phyloP scores from a whole-genome alignment of 2,113 vertebrate species.

The Pyxicephalus adspersus region DNA sequence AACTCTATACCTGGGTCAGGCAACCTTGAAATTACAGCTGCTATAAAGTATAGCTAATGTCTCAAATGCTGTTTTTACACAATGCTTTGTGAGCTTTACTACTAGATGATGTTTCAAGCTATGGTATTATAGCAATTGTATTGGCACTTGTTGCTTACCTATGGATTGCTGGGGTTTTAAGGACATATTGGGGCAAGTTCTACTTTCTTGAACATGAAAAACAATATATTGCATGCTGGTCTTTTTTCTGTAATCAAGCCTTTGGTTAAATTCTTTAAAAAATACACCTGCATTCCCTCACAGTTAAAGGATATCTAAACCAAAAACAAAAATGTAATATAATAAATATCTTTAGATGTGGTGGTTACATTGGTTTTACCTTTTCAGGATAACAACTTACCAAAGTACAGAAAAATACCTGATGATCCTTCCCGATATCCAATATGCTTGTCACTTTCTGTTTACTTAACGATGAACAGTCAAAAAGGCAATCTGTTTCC shows the following conservation, averaged over 20 bases:
- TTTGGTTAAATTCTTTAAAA: background rate
- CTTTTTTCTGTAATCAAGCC: background rate
- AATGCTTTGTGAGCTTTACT: background rate
- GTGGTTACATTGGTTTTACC: too few species aligned
- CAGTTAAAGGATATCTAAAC: too few species aligned
- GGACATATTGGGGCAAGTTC: background rate
- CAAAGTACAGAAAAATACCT: too few species aligned
- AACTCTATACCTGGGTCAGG: background rate
- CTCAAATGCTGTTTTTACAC: background rate
- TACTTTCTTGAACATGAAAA: background rate
- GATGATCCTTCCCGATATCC: too few species aligned
- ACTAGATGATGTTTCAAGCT: background rate
- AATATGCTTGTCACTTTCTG: too few species aligned
- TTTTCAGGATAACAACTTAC: too few species aligned
- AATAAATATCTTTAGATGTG: too few species aligned
- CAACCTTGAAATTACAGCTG: background rate
- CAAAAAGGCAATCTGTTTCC: too few species aligned
- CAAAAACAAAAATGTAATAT: too few species aligned
- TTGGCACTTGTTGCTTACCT: background rate
- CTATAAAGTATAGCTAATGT: too few species aligned
- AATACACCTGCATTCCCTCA: background rate
- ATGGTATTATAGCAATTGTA: background rate
- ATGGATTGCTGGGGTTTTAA: background rate
- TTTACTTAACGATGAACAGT: too few species aligned
- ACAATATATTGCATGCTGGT: slow-evolving; percentile 30